Evolutionary conservation across 64 coral and sea anemone genomes (phyloP).

Genomic region (Stichodactyla mertensii): DNA sequence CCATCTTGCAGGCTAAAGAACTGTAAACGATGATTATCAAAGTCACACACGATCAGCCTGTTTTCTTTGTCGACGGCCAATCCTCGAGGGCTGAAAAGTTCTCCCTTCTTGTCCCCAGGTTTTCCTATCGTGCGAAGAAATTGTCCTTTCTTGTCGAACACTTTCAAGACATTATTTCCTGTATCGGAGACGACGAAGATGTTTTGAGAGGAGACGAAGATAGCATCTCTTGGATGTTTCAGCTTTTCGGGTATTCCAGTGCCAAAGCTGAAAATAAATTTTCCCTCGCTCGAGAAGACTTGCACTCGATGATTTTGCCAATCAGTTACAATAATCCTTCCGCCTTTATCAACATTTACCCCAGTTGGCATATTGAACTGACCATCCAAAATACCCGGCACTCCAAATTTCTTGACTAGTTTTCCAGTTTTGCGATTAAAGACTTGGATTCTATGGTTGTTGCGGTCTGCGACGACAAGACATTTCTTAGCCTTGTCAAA

Average conservation of each 20-base stretch:
- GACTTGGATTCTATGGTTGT: constrained; percentile 53
- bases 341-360: constrained; percentile 40
- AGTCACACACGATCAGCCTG: constrained; percentile 58
- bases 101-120: constrained; percentile 55
- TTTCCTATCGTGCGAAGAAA: constrained; percentile 34
- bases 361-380: constrained; percentile 53
- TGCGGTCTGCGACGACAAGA: constrained; percentile 41
- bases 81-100: constrained; percentile 47
- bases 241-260: constrained; percentile 27
- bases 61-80: constrained; percentile 39
- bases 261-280: constrained; percentile 59
- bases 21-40: constrained; percentile 61
- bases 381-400: constrained; percentile 21
- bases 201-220: constrained; percentile 27
- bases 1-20: constrained; percentile 42
- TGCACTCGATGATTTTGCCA: constrained; percentile 68
- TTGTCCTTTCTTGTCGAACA: constrained; percentile 50
- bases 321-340: constrained; percentile 52
- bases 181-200: constrained; percentile 52
- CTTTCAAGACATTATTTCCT: constrained; percentile 54
- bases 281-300: constrained; percentile 33
- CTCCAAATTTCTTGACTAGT: constrained; percentile 54
- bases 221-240: constrained; percentile 49
- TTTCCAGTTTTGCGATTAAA: constrained; percentile 52
- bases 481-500: constrained; percentile 45